Evolutionary conservation across 2,888 invertebrate genomes (phyloP).

Genomic region (Dioctria rufipes): DNA sequence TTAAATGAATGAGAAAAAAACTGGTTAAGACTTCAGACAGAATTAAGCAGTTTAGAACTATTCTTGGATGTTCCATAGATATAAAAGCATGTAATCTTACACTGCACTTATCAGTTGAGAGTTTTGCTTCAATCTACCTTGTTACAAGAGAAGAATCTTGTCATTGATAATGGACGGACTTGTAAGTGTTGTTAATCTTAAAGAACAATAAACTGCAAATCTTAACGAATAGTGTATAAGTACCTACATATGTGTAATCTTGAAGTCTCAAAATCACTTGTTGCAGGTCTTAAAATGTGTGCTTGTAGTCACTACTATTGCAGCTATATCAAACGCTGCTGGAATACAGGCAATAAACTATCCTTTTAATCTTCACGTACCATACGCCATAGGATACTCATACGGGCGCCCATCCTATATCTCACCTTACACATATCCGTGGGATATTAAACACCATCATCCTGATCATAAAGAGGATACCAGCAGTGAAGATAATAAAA

Average conservation of each 20-base stretch:
- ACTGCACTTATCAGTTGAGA: neutral
- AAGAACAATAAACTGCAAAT: too few species aligned
- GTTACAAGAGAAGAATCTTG: too few species aligned
- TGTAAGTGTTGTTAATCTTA: too few species aligned
- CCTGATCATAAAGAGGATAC: constrained; percentile 14
- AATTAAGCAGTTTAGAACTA: neutral
- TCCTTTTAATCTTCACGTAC: neutral
- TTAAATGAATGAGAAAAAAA: neutral
- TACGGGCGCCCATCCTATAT: neutral
- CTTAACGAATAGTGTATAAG: too few species aligned
- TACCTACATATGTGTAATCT: too few species aligned
- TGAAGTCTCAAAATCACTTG: too few species aligned
- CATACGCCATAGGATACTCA: constrained; percentile 3
- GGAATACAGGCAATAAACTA: neutral
- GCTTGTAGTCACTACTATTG: neutral
- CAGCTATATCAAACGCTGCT: neutral
- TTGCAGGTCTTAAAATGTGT: neutral
- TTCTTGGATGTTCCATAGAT: neutral
- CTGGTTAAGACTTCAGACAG: neutral
- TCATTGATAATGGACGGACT: too few species aligned
- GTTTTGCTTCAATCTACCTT: neutral
- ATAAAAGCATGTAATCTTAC: neutral
- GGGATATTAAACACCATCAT: constrained; percentile 1
- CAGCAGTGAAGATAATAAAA: neutral
- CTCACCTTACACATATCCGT: neutral